Evolutionary conservation across 2,797 vertebrate species (phyloP), one percentile per base, ranked within the genome.

Genomic region (Falco naumanni): DNA sequence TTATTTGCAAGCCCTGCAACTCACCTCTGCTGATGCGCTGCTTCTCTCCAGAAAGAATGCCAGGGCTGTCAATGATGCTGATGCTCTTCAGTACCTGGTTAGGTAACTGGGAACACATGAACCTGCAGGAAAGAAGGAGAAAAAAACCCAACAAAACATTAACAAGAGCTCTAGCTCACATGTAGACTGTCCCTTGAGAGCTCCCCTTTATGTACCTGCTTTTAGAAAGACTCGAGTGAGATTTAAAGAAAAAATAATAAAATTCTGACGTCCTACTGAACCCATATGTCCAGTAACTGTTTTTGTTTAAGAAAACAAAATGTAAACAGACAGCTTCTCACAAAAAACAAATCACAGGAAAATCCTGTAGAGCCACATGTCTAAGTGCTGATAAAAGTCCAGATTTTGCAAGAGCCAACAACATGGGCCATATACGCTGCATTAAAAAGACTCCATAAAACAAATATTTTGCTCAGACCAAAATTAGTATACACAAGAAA

Each of bases 1-100:
- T 50, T 76, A 51, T 29, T 75, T 61, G 24, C 87, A 74, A 68
- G 20, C 37, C 18, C 75, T 50, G 45, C 20, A 83, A 51, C 96
- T 72, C 90, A 99, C 99, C 99, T 98, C 99, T 98, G 97, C 99
- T 99, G 97, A 99, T 99, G 50, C 99, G 98, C 74, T 99, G 99
- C 90, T 99, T 99, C 97, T 99, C 99, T 95, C 99, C 99, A 48
- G 99, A 99, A 76, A 99, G 98, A 97, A 99, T 99, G 13, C 99
- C 99, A 0, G 99, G 99, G 8, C 99, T 99, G 98, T 99, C 99
- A 1, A 99, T 99, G 97, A 98, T 98, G 90, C 98, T 98, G 95
- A 98, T 98, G 37, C 98, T 98, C 90, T 98, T 98, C 81, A 99
- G 98, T 47, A 99, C 99, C 97, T 99, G 98, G 41, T 99, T 99